Conservation (phyloP, 2,113 vertebrate species). For the Rattus norvegicus region DNA sequence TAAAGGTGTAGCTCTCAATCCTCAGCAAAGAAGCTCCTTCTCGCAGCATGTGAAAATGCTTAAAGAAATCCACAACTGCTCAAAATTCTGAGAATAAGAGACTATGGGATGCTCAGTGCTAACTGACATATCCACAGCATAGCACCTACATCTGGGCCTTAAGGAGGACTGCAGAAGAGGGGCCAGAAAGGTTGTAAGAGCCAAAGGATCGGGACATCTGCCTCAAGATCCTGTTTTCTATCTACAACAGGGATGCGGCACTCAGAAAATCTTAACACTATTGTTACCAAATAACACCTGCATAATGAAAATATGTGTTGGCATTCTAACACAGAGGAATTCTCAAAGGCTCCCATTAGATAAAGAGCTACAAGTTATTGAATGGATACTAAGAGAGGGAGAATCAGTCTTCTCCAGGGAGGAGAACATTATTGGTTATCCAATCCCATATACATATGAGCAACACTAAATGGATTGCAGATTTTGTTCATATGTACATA, state of each 20-base stretch:
- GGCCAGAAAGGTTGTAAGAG: neutral
- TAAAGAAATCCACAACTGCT: neutral
- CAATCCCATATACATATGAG: neutral
- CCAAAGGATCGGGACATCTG: neutral
- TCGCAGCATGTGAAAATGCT: neutral
- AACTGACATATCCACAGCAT: neutral
- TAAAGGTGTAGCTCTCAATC: neutral
- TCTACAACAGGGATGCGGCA: neutral
- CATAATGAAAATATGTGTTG: neutral
- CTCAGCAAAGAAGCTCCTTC: neutral
- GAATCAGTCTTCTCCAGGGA: neutral
- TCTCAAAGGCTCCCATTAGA: neutral
- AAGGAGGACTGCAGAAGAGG: neutral
- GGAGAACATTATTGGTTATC: neutral
- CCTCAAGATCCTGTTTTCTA: neutral
- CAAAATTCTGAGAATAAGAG: neutral
- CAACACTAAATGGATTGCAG: neutral
- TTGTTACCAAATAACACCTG: neutral
- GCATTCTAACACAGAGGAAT: neutral
- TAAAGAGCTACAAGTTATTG: neutral
- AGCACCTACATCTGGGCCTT: neutral
- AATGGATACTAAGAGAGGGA: neutral
- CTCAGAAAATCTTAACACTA: neutral
- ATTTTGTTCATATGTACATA: neutral
- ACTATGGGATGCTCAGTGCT: neutral